phyloP scores from a whole-genome alignment of 2,888 invertebrate genomes.

The Brenthis hecate region DNA sequence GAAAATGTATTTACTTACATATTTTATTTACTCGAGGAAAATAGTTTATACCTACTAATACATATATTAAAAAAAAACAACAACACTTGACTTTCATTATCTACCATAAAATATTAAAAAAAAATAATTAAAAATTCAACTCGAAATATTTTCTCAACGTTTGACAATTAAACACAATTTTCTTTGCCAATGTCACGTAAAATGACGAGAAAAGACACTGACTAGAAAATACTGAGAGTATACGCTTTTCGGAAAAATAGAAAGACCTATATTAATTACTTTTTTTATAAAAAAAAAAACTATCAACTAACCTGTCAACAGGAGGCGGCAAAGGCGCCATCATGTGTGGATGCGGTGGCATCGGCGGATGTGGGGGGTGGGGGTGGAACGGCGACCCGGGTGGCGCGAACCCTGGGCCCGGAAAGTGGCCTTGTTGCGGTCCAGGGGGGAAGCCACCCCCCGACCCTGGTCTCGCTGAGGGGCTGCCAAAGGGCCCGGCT shows the following conservation, averaged over 20 bases:
- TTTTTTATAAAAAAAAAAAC: background rate
- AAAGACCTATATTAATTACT: background rate
- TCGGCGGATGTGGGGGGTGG: conserved; percentile 92
- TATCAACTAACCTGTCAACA: conserved; percentile 87
- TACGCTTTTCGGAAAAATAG: no score
- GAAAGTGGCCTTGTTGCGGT: conserved; percentile 86
- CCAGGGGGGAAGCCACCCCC: conserved; percentile 93
- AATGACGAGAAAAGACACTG: no score
- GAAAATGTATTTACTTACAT: no score
- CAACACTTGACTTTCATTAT: no score
- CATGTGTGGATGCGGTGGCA: conserved; percentile 86
- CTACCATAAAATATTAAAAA: no score
- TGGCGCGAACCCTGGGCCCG: conserved; percentile 88
- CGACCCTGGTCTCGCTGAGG: conserved; percentile 88
- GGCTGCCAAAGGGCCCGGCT: conserved; percentile 84
- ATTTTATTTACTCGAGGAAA: no score
- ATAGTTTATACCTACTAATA: no score
- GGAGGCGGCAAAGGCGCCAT: conserved; percentile 86
- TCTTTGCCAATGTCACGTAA: no score
- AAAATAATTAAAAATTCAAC: no score
- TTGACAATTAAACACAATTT: no score
- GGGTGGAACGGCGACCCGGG: conserved; percentile 91
- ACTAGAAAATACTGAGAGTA: background rate
- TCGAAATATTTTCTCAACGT: no score
- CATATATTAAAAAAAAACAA: no score